phyloP scores from a whole-genome alignment of 2,113 vertebrate genomes.

The Phocoena phocoena region DNA sequence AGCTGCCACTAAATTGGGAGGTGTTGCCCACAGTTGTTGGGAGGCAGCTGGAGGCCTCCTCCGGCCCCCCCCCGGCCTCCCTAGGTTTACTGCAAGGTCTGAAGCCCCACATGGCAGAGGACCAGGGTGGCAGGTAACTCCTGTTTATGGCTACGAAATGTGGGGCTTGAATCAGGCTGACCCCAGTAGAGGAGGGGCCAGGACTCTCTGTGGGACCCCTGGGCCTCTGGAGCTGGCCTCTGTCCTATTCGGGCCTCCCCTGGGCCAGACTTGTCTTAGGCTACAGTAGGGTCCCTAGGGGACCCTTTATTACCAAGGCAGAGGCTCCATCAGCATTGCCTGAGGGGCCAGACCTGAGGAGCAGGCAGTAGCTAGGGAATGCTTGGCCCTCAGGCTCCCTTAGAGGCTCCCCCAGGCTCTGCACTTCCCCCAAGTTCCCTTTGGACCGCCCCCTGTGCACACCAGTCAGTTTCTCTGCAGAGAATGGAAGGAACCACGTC shows the following conservation, averaged over 20 bases:
- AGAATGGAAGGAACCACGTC: not conserved
- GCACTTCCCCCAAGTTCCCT: not conserved
- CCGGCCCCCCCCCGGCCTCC: constrained; percentile 8
- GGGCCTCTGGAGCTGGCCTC: not conserved
- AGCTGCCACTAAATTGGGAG: constrained; percentile 75
- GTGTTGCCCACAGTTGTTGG: constrained; percentile 64
- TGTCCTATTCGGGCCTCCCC: not conserved
- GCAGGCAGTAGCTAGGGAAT: not conserved
- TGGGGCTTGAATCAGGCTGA: not conserved
- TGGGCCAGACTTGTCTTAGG: not conserved
- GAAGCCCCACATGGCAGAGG: not conserved
- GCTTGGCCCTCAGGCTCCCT: not conserved
- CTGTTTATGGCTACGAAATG: not conserved
- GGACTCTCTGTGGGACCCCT: not conserved
- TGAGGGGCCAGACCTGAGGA: not conserved
- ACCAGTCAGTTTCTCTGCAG: not conserved
- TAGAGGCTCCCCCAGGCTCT: not conserved
- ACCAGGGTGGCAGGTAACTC: not conserved
- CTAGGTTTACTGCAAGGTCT: constrained; percentile 33
- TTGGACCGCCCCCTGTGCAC: not conserved
- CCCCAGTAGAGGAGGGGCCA: not conserved
- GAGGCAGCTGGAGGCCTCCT: constrained; percentile 56
- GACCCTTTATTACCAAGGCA: not conserved
- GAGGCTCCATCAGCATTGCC: not conserved
- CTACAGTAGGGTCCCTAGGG: not conserved